Conservation (phyloP, 2,797 vertebrate species). For the Macroramphosus scolopax region DNA sequence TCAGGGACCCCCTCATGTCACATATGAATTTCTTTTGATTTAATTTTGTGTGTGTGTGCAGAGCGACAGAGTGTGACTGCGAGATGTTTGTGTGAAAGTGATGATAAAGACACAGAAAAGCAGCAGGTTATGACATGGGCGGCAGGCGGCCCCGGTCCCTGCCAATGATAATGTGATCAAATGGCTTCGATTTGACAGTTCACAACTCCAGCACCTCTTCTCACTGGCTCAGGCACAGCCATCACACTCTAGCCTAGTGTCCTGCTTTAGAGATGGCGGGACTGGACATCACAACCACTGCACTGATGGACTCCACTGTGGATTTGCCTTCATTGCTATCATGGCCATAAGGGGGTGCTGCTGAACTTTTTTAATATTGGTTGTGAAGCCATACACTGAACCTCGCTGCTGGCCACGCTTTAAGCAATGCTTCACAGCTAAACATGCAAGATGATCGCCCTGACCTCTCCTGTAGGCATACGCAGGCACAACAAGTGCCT, state of each 20-base stretch:
- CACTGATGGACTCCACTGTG: slow-evolving; percentile 70
- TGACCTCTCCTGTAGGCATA: slow-evolving; percentile 71
- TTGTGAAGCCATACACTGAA: slow-evolving; percentile 73
- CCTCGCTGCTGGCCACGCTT: slow-evolving; percentile 69
- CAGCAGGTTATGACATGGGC: slow-evolving; percentile 21
- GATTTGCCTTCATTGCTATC: slow-evolving; percentile 71
- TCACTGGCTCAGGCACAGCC: slow-evolving; percentile 66
- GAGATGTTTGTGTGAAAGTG: slow-evolving; percentile 34
- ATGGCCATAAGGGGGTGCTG: slow-evolving; percentile 68
- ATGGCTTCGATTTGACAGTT: slow-evolving; percentile 54
- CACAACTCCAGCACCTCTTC: slow-evolving; percentile 68
- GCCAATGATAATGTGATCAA: slow-evolving; percentile 29
- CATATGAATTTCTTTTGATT: slow-evolving; percentile 9
- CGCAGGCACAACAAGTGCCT: slow-evolving; percentile 71
- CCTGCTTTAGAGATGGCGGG: slow-evolving; percentile 54
- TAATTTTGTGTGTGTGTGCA: slow-evolving; percentile 42
- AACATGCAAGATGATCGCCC: slow-evolving; percentile 66
- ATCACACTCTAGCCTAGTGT: slow-evolving; percentile 55
- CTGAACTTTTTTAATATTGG: slow-evolving; percentile 68
- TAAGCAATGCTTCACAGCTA: slow-evolving; percentile 67
- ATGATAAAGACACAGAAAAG: slow-evolving; percentile 30
- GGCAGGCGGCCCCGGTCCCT: slow-evolving; percentile 28
- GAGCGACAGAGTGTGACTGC: slow-evolving; percentile 13
- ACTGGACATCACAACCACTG: slow-evolving; percentile 55
- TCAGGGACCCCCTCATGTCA: slow-evolving; percentile 22